Percentiles rank a stretch among this genome's conserved stretches.
phyloP scores from a whole-genome alignment of 2,888 invertebrate genomes.

The Trachelus stipa region DNA sequence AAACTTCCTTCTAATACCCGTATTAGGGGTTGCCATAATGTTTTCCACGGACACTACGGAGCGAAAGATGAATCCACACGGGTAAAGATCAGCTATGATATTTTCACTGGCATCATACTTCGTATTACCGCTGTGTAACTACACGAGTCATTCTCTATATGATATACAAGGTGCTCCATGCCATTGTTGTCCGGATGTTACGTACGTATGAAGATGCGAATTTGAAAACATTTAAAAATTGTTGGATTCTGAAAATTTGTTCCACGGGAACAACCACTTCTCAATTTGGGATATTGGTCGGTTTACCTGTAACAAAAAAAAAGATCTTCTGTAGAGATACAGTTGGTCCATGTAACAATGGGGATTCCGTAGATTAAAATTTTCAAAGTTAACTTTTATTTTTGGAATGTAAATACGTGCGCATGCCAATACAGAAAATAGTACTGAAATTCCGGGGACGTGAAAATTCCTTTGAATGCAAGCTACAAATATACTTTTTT shows the following conservation, averaged over 20 bases:
- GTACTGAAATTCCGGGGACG: background rate
- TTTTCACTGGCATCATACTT: background rate
- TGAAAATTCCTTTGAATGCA: background rate
- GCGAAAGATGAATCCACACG: background rate
- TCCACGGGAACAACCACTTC: background rate
- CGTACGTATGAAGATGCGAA: background rate
- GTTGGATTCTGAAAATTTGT: background rate
- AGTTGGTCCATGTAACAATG: background rate
- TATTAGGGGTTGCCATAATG: background rate
- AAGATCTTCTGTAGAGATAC: background rate
- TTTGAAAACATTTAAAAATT: background rate
- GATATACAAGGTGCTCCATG: background rate
- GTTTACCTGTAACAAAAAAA: background rate
- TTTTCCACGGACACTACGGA: background rate
- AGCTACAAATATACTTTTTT: background rate
- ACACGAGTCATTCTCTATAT: background rate
- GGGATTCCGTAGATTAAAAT: background rate
- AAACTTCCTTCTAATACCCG: background rate
- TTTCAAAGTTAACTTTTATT: background rate
- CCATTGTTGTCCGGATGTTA: background rate
- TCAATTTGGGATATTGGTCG: background rate
- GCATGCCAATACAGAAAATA: background rate
- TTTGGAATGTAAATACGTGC: background rate
- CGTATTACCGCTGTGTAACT: background rate
- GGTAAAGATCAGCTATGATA: background rate